Percentiles rank a stretch among this genome's conserved stretches.
Conservation (phyloP, 2,113 vertebrate genomes). For the Pseudorectes ferrugineus region DNA sequence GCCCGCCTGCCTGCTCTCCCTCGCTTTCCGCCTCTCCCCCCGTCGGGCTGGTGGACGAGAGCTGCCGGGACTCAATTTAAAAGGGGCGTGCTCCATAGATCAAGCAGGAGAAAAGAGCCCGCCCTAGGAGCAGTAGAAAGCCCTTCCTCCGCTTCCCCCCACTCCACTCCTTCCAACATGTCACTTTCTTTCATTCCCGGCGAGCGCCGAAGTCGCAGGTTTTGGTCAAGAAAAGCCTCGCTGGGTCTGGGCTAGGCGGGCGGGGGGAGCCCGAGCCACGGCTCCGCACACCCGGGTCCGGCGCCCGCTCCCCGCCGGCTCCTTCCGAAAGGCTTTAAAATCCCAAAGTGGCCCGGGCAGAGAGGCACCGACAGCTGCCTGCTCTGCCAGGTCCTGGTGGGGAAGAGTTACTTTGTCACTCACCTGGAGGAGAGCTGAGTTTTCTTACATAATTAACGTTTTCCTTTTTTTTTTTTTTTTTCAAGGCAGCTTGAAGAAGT, state of each 20-base stretch:
- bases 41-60: conserved; percentile 39
- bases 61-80: conserved; percentile 41
- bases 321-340: not conserved
- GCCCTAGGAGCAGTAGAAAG: not conserved
- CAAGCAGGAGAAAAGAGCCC: not conserved
- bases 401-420: not conserved
- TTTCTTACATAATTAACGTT: not conserved
- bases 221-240: not conserved
- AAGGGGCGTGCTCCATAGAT: conserved; percentile 45
- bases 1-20: conserved; percentile 16
- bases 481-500: not conserved
- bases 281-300: not conserved
- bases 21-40: conserved; percentile 38
- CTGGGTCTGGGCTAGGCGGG: not conserved
- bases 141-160: not conserved
- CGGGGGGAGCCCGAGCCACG: not conserved
- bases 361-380: not conserved
- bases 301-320: not conserved
- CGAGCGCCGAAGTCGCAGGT: not conserved
- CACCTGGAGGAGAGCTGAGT: not conserved
- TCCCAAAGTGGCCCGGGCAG: not conserved
- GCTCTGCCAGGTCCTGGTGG: not conserved
- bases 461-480: not conserved
- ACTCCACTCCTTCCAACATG: not conserved
- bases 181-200: conserved; percentile 19